Base-by-base conservation (phyloP, 2,797 vertebrate genomes). In the Hoplostethus atlanticus region DNA sequence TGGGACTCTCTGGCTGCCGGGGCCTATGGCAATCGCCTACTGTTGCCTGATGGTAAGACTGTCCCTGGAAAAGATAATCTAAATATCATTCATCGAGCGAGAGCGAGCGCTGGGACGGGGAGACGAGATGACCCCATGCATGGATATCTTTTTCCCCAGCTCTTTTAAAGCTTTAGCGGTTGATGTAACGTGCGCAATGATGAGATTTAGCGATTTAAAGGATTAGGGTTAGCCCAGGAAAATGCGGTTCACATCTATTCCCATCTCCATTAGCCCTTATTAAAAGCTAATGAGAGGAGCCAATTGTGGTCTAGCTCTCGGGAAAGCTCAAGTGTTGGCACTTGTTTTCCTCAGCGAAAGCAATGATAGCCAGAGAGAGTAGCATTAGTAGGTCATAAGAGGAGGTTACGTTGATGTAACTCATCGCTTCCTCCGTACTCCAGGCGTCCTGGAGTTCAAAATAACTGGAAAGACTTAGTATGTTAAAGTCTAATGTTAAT, bases 241-340 rank as follows among this genome's bases (percentile, higher is more conserved):
- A 85, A 81, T 81, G 73, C 46, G 71, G 64, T 84, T 68, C 59
- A 58, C 68, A 67, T 80, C 70, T 79, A 70, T 84, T 79, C 83
- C 81, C 73, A 67, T 84, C 74, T 85, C 69, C 79, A 90, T 90
- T 91, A 89, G 57, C 66, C 42, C 64, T 81, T 75, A 86, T 87
- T 83, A 87, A 79, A 72, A 83, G 76, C 74, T 89, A 86, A 90
- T 83, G 80, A 87, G 83, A 73, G 73, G 58, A 79, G 83, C 67
- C 76, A 65, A 84, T 84, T 81, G 77, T 64, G 54, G 59, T 80
- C 58, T 42, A 36, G 67, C 68, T 73, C 65, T 21, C 34, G 58
- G 55, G 57, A 81, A 84, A 72, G 61, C 76, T 77, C 80, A 83
- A 71, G 71, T 60, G 71, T 72, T 5, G 30, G 75, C 52, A 1